Conservation (phyloP, 2,888 invertebrate species). For the Artemia sinica region DNA sequence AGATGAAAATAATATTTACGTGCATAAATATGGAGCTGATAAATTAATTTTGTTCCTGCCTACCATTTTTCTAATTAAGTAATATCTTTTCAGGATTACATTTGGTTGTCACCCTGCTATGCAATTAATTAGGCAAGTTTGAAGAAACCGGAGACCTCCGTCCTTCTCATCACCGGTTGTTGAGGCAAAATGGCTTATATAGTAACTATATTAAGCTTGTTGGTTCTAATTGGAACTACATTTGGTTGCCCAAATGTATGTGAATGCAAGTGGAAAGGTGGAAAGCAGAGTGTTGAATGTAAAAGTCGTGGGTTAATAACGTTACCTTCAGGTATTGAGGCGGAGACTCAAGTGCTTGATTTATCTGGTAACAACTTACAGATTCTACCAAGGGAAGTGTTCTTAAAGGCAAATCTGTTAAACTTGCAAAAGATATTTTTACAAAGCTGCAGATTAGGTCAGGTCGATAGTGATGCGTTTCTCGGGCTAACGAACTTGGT, state of each 20-base stretch:
- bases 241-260: conserved; percentile 27
- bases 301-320: conserved; percentile 61
- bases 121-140: too few species aligned
- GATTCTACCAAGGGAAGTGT: conserved; percentile 61
- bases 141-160: too few species aligned
- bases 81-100: too few species aligned
- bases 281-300: conserved; percentile 47
- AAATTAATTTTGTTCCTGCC: too few species aligned
- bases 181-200: too few species aligned
- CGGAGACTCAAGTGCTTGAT: conserved; percentile 76
- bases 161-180: too few species aligned
- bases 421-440: conserved; percentile 73
- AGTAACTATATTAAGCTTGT: not conserved
- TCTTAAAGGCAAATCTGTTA: conserved; percentile 57
- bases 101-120: too few species aligned
- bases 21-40: too few species aligned
- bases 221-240: not conserved
- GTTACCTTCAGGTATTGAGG: conserved; percentile 67
- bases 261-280: conserved; percentile 30
- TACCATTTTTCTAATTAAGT: too few species aligned
- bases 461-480: conserved; percentile 67
- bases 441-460: conserved; percentile 62
- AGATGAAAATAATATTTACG: too few species aligned
- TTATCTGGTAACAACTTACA: conserved; percentile 71
- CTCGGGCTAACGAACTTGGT: conserved; percentile 71